These are phyloP conservation scores for Lophius americanus DNA, from an alignment of 2,797 vertebrate species.

Conservation along the genomic window DNA sequence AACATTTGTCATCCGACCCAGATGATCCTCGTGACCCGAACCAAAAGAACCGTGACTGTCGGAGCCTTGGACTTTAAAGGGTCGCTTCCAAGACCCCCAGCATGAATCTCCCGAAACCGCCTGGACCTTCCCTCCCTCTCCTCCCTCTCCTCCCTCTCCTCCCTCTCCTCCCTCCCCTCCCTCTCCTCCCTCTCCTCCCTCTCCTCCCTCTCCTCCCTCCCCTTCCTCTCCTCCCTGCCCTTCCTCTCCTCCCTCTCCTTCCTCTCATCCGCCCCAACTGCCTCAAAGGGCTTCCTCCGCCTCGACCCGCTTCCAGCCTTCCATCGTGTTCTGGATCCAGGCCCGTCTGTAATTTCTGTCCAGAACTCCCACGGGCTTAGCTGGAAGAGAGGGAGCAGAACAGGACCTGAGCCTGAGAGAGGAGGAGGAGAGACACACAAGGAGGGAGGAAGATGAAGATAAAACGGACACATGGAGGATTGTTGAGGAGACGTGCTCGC, in stretches of 20 bases:
- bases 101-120: slow-evolving; percentile 46
- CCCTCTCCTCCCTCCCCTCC: not conserved
- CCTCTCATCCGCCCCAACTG: slow-evolving; percentile 29
- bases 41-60: slow-evolving; percentile 67
- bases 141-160: not conserved
- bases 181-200: slow-evolving; percentile 5
- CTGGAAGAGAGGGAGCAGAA: slow-evolving; percentile 40
- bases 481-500: slow-evolving; percentile 28
- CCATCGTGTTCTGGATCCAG: slow-evolving; percentile 47
- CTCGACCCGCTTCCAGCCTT: slow-evolving; percentile 28
- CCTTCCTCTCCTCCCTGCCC: not conserved
- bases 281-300: slow-evolving; percentile 50
- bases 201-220: not conserved
- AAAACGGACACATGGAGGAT: slow-evolving; percentile 12
- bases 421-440: slow-evolving; percentile 13
- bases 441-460: not conserved
- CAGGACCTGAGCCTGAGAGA: slow-evolving; percentile 16
- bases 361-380: slow-evolving; percentile 65
- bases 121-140: not conserved
- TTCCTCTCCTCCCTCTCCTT: not conserved
- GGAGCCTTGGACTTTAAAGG: slow-evolving; percentile 55
- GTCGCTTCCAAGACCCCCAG: slow-evolving; percentile 31
- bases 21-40: slow-evolving; percentile 67
- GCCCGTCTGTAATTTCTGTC: slow-evolving; percentile 47
- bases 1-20: slow-evolving; percentile 61